Conservation (phyloP, 2,113 vertebrate species). For the Tursiops truncatus region DNA sequence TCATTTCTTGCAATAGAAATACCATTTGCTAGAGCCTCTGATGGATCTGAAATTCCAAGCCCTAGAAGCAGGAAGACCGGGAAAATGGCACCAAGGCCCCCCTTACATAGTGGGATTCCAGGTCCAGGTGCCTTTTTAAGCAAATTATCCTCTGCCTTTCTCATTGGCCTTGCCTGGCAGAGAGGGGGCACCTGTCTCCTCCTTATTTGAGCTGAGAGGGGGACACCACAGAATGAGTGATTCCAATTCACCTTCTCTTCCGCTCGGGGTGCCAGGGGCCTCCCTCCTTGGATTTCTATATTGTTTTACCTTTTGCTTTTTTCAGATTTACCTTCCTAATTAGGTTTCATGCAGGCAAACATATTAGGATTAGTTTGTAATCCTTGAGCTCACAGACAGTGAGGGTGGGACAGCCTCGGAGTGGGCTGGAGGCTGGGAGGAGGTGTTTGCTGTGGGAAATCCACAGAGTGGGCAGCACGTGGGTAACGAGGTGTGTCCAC, state of each 20-base stretch:
- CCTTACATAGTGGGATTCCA: neutral
- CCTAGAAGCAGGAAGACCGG: neutral
- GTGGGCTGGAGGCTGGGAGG: neutral
- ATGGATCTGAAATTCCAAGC: neutral
- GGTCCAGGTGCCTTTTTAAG: neutral
- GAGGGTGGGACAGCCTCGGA: neutral
- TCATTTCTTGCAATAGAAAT: neutral
- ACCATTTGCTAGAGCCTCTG: neutral
- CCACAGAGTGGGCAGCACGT: neutral
- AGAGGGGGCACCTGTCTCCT: no score
- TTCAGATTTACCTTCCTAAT: conserved; percentile 71
- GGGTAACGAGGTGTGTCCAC: neutral
- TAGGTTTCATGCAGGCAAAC: conserved; percentile 64
- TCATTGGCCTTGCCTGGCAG: neutral
- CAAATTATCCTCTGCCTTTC: neutral
- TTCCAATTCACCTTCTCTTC: neutral
- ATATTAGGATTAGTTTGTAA: conserved; percentile 72
- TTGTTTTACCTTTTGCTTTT: conserved; percentile 20
- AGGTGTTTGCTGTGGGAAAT: conserved; percentile 9
- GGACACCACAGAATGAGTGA: neutral
- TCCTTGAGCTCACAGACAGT: conserved; percentile 64
- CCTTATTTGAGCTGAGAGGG: neutral
- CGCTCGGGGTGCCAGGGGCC: neutral
- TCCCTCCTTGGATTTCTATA: neutral
- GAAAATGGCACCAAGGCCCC: neutral